Conservation (phyloP, 2,888 invertebrate genomes). For the Pterobdella sp. region DNA sequence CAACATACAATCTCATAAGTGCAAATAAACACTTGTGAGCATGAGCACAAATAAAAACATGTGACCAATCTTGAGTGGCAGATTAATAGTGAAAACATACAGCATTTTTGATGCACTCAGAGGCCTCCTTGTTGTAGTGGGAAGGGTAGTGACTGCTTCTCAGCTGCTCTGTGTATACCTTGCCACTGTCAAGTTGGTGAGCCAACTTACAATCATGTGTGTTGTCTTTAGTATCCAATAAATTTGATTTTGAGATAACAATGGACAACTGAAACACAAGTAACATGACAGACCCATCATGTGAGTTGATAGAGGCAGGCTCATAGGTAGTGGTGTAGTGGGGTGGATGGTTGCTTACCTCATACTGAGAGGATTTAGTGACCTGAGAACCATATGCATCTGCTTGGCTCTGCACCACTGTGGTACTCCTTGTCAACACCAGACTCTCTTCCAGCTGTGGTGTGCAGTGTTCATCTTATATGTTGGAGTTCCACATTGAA, state of each 20-base stretch:
- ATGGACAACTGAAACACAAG: no score
- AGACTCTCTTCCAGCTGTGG: constrained; percentile 33
- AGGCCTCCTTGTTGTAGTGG: constrained; percentile 53
- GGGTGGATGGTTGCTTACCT: not conserved
- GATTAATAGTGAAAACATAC: constrained; percentile 49
- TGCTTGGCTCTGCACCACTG: not conserved
- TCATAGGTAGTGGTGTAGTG: not conserved
- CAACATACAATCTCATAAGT: no score
- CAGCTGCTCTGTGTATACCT: not conserved
- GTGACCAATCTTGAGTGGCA: not conserved
- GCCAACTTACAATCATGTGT: not conserved
- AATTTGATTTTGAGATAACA: no score
- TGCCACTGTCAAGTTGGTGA: not conserved
- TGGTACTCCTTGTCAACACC: constrained; percentile 26
- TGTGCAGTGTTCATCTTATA: not conserved
- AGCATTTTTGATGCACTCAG: constrained; percentile 56
- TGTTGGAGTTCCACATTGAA: not conserved
- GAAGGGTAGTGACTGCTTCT: constrained; percentile 28
- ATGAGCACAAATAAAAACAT: no score
- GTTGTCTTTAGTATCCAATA: not conserved
- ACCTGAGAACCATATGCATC: not conserved
- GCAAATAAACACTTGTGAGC: no score
- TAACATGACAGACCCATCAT: no score
- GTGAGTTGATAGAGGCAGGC: no score
- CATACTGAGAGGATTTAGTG: not conserved